phyloP scores from a whole-genome alignment of 1,140 invertebrate genomes.

The Bombus impatiens region DNA sequence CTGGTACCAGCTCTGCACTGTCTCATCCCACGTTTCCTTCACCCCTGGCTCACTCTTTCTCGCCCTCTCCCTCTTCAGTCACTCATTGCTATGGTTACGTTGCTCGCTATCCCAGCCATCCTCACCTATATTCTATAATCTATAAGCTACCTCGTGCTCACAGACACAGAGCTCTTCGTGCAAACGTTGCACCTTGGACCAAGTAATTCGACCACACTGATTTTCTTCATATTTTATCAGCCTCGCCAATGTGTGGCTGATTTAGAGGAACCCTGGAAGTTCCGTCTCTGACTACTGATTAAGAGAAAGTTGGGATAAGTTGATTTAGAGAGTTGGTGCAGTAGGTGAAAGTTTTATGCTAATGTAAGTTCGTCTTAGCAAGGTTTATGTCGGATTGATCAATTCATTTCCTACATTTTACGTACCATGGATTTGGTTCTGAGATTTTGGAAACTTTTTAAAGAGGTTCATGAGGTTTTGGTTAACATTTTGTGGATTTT shows the following conservation, averaged over 20 bases:
- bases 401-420: not conserved
- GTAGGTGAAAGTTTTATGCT: not conserved
- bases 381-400: not conserved
- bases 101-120: constrained; percentile 62
- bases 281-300: not conserved
- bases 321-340: not conserved
- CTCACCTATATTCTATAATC: constrained; percentile 53
- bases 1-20: constrained; percentile 10
- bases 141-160: constrained; percentile 23
- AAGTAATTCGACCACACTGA: constrained; percentile 19
- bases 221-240: constrained; percentile 4
- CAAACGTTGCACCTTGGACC: not conserved
- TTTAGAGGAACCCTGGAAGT: not conserved
- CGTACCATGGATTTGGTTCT: not conserved
- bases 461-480: too few relatives aligned
- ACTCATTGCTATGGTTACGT: constrained; percentile 81
- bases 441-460: not conserved
- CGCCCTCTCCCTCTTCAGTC: constrained; percentile 56
- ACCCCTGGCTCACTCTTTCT: constrained; percentile 22
- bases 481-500: too few relatives aligned
- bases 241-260: not conserved
- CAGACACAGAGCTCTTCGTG: not conserved
- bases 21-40: constrained; percentile 50
- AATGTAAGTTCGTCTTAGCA: not conserved
- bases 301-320: not conserved